Percentiles rank a stretch among this genome's conserved stretches.
Conservation (phyloP, 2,888 invertebrate species). For the Monopis laevigella region DNA sequence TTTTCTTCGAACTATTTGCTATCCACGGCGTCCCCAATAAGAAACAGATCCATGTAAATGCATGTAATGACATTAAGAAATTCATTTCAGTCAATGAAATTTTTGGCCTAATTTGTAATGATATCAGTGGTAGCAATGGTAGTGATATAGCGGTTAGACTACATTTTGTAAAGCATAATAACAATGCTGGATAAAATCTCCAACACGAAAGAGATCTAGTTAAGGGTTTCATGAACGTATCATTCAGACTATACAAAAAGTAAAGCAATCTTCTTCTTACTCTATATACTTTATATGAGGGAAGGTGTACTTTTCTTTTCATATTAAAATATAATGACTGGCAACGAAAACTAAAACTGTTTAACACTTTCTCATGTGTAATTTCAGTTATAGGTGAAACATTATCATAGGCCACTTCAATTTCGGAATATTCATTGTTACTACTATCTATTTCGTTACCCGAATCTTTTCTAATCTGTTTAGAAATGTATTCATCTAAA, state of each 20-base stretch:
- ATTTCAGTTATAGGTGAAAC: conserved; percentile 52
- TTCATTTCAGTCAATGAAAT: conserved; percentile 46
- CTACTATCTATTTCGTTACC: conserved; percentile 24
- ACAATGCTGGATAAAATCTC: conserved; percentile 54
- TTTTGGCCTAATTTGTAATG: conserved; percentile 40
- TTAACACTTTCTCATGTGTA: conserved; percentile 51
- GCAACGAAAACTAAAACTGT: conserved; percentile 52
- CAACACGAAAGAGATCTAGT: conserved; percentile 51
- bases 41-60: conserved; percentile 59
- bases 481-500: conserved; percentile 55
- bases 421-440: conserved; percentile 38
- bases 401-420: conserved; percentile 51
- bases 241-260: conserved; percentile 43
- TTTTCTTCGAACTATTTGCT: conserved; percentile 48
- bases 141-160: conserved; percentile 43
- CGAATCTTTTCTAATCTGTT: conserved; percentile 48
- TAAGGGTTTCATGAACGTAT: conserved; percentile 53
- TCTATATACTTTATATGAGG: conserved; percentile 51
- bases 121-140: conserved; percentile 43
- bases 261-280: conserved; percentile 41
- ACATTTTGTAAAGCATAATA: conserved; percentile 42
- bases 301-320: conserved; percentile 45
- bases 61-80: conserved; percentile 50
- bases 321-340: conserved; percentile 46
- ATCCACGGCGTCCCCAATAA: conserved; percentile 53